These are phyloP conservation scores for Epinotia demarniana DNA, from an alignment of 2,888 invertebrate species.

Conservation along the genomic window DNA sequence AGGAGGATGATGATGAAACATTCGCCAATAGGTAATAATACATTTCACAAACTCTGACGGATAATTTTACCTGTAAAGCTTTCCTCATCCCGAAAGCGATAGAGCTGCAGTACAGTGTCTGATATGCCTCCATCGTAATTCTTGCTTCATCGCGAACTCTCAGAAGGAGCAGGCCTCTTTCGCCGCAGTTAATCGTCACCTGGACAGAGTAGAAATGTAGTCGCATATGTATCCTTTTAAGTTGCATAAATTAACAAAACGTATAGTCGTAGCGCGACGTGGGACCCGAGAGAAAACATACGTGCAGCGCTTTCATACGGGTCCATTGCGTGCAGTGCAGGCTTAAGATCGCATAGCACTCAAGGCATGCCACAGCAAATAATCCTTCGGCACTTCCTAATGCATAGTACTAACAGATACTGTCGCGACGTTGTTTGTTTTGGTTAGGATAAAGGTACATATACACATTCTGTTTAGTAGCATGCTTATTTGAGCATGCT, in stretches of 20 bases:
- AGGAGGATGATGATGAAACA: too few relatives aligned
- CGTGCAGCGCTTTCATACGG: too few relatives aligned
- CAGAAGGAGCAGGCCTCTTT: conserved; percentile 95
- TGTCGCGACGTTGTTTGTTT: not conserved
- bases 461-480: too few relatives aligned
- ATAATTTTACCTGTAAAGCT: conserved; percentile 90
- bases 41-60: not conserved
- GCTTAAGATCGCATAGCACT: too few relatives aligned
- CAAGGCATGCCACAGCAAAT: too few relatives aligned
- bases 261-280: too few relatives aligned
- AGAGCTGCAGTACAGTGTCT: conserved; percentile 98
- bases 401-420: too few relatives aligned
- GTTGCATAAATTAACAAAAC: not conserved
- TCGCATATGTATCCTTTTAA: too few relatives aligned
- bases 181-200: conserved; percentile 98
- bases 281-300: too few relatives aligned
- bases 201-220: conserved; percentile 71
- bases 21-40: not conserved
- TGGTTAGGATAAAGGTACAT: not conserved
- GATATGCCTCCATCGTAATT: conserved; percentile 98
- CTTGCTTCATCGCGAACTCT: conserved; percentile 97
- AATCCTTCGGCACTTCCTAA: too few relatives aligned
- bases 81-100: conserved; percentile 99
- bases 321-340: too few relatives aligned
- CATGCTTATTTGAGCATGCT: too few relatives aligned